Evolutionary conservation across 2,888 invertebrate genomes (phyloP).

Genomic region (Neoscelio sp.): DNA sequence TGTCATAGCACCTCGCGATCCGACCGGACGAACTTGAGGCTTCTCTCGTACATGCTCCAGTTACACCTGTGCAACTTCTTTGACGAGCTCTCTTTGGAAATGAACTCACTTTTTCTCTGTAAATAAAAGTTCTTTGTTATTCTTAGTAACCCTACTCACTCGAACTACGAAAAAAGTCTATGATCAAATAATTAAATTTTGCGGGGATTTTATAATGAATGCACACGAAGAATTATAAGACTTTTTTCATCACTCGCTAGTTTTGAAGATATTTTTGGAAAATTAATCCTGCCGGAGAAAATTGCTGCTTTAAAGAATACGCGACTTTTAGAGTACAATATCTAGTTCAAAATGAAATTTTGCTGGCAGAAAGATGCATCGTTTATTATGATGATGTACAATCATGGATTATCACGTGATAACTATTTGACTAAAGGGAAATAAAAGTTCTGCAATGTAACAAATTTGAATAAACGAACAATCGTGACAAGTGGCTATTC

Average conservation of each 20-base stretch:
- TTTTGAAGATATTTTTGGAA: slow-evolving; percentile 38
- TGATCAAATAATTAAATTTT: slow-evolving; percentile 60
- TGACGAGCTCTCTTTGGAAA: slow-evolving; percentile 66
- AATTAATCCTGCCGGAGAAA: slow-evolving; percentile 10
- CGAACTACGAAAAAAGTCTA: slow-evolving; percentile 58
- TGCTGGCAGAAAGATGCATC: not conserved
- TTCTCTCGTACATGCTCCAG: slow-evolving; percentile 67
- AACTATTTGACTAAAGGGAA: no score
- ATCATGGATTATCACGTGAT: no score
- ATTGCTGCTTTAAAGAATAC: not conserved
- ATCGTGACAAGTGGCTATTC: no score
- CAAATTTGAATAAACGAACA: no score
- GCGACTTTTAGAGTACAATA: not conserved
- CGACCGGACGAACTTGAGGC: slow-evolving; percentile 62
- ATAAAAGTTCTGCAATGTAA: no score
- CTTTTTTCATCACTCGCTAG: slow-evolving; percentile 31
- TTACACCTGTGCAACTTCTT: slow-evolving; percentile 70
- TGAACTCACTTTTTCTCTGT: slow-evolving; percentile 62
- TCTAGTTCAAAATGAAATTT: not conserved
- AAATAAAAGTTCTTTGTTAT: slow-evolving; percentile 58
- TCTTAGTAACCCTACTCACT: slow-evolving; percentile 37
- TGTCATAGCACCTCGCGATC: slow-evolving; percentile 51
- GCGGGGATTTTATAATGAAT: slow-evolving; percentile 46
- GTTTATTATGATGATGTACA: no score
- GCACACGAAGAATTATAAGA: slow-evolving; percentile 38